phyloP scores from a whole-genome alignment of 1,140 invertebrate genomes.

The Sitodiplosis mosellana region DNA sequence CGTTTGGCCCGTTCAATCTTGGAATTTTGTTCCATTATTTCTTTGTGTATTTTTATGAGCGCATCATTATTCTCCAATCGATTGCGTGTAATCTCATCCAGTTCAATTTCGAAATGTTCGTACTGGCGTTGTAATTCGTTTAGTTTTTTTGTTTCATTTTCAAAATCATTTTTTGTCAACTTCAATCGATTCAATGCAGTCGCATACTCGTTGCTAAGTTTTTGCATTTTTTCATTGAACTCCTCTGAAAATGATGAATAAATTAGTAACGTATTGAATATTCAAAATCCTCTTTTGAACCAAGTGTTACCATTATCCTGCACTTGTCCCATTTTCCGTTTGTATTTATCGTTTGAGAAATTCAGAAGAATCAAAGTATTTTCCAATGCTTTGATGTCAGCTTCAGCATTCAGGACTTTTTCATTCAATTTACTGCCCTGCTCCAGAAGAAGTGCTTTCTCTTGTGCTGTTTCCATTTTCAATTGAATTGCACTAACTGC shows the following conservation, averaged over 20 bases:
- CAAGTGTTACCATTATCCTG: slow-evolving; percentile 20
- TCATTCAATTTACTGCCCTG: slow-evolving; percentile 43
- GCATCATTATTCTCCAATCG: slow-evolving; percentile 13
- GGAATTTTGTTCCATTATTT: slow-evolving; percentile 16
- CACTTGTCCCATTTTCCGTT: slow-evolving; percentile 28
- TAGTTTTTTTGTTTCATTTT: slow-evolving; percentile 6
- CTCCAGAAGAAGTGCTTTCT: slow-evolving; percentile 39
- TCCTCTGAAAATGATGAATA: not conserved
- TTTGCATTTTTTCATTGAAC: not conserved
- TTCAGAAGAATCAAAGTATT: slow-evolving; percentile 48
- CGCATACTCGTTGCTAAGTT: slow-evolving; percentile 6
- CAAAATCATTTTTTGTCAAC: slow-evolving; percentile 13
- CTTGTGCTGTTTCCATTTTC: slow-evolving; percentile 42
- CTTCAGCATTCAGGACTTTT: slow-evolving; percentile 41
- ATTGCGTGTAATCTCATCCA: slow-evolving; percentile 4
- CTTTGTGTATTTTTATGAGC: slow-evolving; percentile 13
- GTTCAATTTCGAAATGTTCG: slow-evolving; percentile 6
- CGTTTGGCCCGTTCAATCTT: slow-evolving; percentile 19
- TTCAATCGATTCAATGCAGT: slow-evolving; percentile 12
- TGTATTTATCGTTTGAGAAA: slow-evolving; percentile 38
- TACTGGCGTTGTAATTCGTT: slow-evolving; percentile 7
- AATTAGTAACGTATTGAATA: too few species aligned
- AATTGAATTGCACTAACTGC: slow-evolving; percentile 34
- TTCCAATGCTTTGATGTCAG: slow-evolving; percentile 48
- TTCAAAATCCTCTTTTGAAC: not conserved